Conservation (phyloP, 2,797 vertebrate genomes). For the Ctenopoma multispine region DNA sequence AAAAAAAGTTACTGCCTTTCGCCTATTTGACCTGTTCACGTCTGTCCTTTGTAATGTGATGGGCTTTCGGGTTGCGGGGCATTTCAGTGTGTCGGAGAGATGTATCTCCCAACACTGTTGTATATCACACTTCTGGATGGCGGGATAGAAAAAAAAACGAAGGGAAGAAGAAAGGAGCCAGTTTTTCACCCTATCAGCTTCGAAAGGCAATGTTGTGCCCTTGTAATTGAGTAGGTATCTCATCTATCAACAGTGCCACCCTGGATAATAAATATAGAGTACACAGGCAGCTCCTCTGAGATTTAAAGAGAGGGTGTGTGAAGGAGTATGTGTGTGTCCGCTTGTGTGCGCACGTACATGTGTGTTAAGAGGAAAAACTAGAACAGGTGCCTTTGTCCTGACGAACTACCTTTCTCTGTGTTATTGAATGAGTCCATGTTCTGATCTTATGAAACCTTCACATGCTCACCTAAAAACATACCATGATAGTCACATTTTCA, state of each 20-base stretch:
- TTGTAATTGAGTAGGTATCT: conserved; percentile 90
- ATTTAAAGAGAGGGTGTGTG: conserved; percentile 79
- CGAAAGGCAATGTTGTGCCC: conserved; percentile 89
- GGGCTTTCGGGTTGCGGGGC: conserved; percentile 45
- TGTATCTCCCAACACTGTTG: conserved; percentile 70
- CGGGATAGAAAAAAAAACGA: conserved; percentile 60
- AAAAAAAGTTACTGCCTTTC: conserved; percentile 40
- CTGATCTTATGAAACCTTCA: conserved; percentile 44
- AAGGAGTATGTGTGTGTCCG: conserved; percentile 64
- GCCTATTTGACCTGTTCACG: conserved; percentile 41
- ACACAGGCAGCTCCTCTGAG: conserved; percentile 84
- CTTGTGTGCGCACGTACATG: conserved; percentile 33
- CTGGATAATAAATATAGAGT: conserved; percentile 89
- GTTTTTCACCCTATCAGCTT: conserved; percentile 88
- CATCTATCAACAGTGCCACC: conserved; percentile 89
- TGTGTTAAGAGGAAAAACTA: conserved; percentile 53
- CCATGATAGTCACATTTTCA: background rate
- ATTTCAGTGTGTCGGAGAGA: conserved; percentile 56
- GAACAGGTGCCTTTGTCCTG: conserved; percentile 72
- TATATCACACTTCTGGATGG: conserved; percentile 76
- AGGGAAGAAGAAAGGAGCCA: conserved; percentile 76
- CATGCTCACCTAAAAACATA: background rate
- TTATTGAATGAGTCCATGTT: conserved; percentile 59
- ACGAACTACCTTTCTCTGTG: conserved; percentile 60
- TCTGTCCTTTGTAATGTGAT: conserved; percentile 66